Conservation (phyloP, 2,797 vertebrate genomes). For the Orestias chungarensis region DNA sequence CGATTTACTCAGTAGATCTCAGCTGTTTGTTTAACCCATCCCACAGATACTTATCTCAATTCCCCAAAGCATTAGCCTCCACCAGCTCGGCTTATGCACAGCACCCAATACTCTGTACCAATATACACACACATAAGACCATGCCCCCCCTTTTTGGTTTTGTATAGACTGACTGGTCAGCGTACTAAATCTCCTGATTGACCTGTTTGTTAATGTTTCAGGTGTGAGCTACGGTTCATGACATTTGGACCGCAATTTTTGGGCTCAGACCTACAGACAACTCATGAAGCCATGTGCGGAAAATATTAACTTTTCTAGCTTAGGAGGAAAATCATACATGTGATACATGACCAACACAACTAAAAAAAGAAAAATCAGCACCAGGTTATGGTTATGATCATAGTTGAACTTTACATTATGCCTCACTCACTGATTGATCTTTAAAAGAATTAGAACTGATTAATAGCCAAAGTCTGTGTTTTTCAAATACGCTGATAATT, state of each 20-base stretch:
- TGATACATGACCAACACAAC: not conserved
- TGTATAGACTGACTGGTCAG: no score
- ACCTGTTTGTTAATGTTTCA: no score
- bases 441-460: not conserved
- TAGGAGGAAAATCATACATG: not conserved
- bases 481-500: not conserved
- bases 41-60: not conserved
- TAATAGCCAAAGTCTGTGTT: not conserved
- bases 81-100: not conserved
- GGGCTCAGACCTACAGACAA: no score
- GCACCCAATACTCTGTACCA: no score
- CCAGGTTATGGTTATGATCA: not conserved
- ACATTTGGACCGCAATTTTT: no score
- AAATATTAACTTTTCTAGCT: not conserved
- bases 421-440: not conserved
- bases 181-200: no score
- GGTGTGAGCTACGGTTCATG: no score
- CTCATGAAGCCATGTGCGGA: no score
- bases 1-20: not conserved
- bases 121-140: no score
- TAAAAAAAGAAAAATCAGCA: not conserved
- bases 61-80: not conserved
- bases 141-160: no score
- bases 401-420: not conserved
- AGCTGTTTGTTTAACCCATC: not conserved